Evolutionary conservation across 2,113 vertebrate species (phyloP).

Genomic region (Menidia beryllina): DNA sequence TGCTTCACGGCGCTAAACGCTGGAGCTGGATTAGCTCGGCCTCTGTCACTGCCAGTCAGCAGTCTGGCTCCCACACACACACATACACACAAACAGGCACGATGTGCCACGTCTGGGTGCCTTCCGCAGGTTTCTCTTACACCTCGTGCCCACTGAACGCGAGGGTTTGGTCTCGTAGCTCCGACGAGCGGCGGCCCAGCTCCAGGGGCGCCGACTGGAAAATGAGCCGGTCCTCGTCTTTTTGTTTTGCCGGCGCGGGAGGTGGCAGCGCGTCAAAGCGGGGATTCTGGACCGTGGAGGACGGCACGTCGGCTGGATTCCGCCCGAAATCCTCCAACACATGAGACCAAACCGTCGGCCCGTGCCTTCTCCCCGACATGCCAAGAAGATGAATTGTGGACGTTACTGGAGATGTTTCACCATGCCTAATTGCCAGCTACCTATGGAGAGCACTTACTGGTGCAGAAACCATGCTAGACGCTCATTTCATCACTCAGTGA

Average conservation of each 20-base stretch:
- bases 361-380: slow-evolving; percentile 28
- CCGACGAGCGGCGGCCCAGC: slow-evolving; percentile 38
- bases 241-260: slow-evolving; percentile 40
- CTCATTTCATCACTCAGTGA: slow-evolving; percentile 72
- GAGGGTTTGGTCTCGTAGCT: slow-evolving; percentile 44
- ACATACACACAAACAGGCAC: too few species aligned
- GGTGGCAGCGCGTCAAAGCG: slow-evolving; percentile 49
- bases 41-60: slow-evolving; percentile 46
- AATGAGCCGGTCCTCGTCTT: slow-evolving; percentile 39
- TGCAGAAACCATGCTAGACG: slow-evolving; percentile 50
- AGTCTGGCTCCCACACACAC: slow-evolving; percentile 20
- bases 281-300: slow-evolving; percentile 32
- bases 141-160: slow-evolving; percentile 31
- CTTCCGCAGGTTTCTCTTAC: slow-evolving; percentile 12
- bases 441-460: slow-evolving; percentile 53
- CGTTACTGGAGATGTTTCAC: slow-evolving; percentile 46
- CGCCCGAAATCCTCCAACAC: slow-evolving; percentile 48
- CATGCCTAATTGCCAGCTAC: slow-evolving; percentile 62
- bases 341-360: slow-evolving; percentile 48
- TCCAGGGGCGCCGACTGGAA: slow-evolving; percentile 59
- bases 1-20: slow-evolving; percentile 54
- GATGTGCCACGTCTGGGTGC: slow-evolving; percentile 17
- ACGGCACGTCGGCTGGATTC: slow-evolving; percentile 37
- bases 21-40: slow-evolving; percentile 60
- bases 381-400: slow-evolving; percentile 66